Base-by-base conservation (phyloP, 2,797 vertebrate species). In the Sphaeramia orbicularis region DNA sequence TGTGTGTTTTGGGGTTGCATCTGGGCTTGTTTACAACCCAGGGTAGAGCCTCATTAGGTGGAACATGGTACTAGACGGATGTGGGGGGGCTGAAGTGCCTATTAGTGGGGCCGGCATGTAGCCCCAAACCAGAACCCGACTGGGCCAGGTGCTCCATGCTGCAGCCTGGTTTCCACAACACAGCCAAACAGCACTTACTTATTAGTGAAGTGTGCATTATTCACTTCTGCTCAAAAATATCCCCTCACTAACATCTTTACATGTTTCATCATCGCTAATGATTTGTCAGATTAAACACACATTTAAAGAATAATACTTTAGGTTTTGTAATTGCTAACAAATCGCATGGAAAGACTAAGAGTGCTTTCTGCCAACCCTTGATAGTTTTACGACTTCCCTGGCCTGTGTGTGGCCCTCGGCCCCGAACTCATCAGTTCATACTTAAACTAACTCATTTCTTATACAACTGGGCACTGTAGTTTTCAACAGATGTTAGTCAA, bases 1-100 rank as follows among this genome's bases (percentile, higher is more conserved):
- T 89, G 88, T 91, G 89, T 92, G 90, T 93, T 92, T 92, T 89
- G 88, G 82, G 77, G 78, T 86, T 90, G 91, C 91, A 93, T 94
- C 91, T 94, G 93, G 91, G 80, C 90, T 91, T 91, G 91, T 94
- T 94, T 94, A 94, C 85, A 69, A 73, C 76, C 67, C 60, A 70
- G 84, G 35, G 24, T 86, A 88, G 76, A 78, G 85, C 73, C 92
- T 94, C 84, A 83, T 94, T 93, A 94, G 91, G 88, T 77, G 70
- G 64, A 89, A 81, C 78, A 85, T 83, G 85, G 84, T 71, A 60
- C 57, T 71, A 64, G 73, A 75, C 83, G 77, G 84, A 89, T 90
- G 86, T 87, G 51, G 55, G 47, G 21, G 61, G 74, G 67, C 69
- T 81, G 71, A 86, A 89, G 79, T 86, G 85, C 86, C 80, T 83